phyloP scores from a whole-genome alignment of 2,797 vertebrate genomes.

The Furcifer pardalis region DNA sequence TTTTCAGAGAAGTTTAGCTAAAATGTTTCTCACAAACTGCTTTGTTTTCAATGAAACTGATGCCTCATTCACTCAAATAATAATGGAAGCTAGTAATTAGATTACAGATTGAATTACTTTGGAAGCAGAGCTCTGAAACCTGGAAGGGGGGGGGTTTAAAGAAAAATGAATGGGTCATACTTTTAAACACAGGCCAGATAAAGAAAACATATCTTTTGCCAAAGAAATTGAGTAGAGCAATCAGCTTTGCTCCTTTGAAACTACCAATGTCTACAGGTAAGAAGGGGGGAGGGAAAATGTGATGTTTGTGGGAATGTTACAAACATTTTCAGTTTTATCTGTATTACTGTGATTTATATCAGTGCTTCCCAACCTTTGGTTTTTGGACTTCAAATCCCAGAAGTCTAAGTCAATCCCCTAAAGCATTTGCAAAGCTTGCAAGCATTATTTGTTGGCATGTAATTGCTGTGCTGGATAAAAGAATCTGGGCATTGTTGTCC shows the following conservation, averaged over 20 bases:
- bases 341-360: background rate
- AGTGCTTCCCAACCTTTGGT: background rate
- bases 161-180: background rate
- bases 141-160: no score
- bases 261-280: background rate
- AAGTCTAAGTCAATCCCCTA: background rate
- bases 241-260: conserved; percentile 43
- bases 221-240: conserved; percentile 53
- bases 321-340: background rate
- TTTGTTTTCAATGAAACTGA: background rate
- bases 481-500: no score
- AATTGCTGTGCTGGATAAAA: no score
- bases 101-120: background rate
- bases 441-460: no score
- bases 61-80: background rate
- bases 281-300: background rate
- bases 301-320: no score
- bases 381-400: background rate
- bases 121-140: background rate
- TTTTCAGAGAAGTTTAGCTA: background rate
- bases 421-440: background rate
- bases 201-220: conserved; percentile 56
- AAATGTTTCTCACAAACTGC: no score
- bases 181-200: conserved; percentile 52
- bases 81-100: background rate